A percentile compares a stretch with the other conserved stretches of the same genome.
phyloP scores from a whole-genome alignment of 2,113 vertebrate species.

The Plotosus lineatus region DNA sequence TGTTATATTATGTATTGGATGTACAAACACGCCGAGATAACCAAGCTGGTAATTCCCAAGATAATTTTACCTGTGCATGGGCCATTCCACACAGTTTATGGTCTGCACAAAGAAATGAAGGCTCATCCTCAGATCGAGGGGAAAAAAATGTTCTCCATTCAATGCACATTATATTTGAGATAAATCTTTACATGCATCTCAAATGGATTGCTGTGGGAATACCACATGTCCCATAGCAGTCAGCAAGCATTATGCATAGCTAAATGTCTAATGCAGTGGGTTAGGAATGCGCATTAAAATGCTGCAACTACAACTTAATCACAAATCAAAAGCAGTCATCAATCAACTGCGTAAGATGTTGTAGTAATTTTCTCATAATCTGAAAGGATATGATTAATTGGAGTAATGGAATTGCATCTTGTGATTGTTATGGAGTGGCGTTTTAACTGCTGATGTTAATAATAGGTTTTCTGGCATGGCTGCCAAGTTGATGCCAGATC shows the following conservation, averaged over 20 bases:
- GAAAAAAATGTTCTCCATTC: slow-evolving; percentile 23
- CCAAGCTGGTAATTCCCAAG: slow-evolving; percentile 38
- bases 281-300: slow-evolving; percentile 3
- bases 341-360: slow-evolving; percentile 8
- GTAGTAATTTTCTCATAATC: slow-evolving; percentile 24
- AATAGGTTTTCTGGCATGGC: slow-evolving; percentile 42
- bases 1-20: too few relatives aligned
- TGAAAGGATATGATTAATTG: background rate
- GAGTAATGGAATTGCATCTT: slow-evolving; percentile 30
- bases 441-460: slow-evolving; percentile 29
- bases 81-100: slow-evolving; percentile 1
- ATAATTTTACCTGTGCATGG: slow-evolving; percentile 18
- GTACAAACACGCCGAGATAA: background rate
- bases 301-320: slow-evolving; percentile 6
- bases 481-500: slow-evolving; percentile 54
- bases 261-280: slow-evolving; percentile 4
- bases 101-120: slow-evolving; percentile 24
- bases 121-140: slow-evolving; percentile 9
- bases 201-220: slow-evolving; percentile 38
- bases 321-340: slow-evolving; percentile 21
- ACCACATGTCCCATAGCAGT: slow-evolving; percentile 20
- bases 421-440: slow-evolving; percentile 29
- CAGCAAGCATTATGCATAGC: slow-evolving; percentile 20
- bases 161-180: slow-evolving; percentile 22
- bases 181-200: slow-evolving; percentile 31